phyloP scores from a whole-genome alignment of 2,113 vertebrate species.

The Mesembrinibis cayennensis region DNA sequence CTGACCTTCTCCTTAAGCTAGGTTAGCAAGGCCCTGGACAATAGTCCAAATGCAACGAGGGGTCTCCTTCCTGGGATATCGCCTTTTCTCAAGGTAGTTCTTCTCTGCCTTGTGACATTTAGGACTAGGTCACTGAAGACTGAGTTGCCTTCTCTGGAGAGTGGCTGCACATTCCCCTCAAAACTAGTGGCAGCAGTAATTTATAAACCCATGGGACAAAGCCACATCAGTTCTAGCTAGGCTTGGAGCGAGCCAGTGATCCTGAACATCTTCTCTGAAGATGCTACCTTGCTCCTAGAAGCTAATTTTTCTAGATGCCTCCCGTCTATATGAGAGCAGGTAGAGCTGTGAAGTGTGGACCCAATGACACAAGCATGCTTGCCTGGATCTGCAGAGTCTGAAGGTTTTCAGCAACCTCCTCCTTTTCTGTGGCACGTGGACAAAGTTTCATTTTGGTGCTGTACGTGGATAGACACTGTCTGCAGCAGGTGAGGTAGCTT shows the following conservation, averaged over 20 bases:
- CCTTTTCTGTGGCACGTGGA: rapidly evolving
- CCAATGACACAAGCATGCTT: neutral
- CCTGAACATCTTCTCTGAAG: neutral
- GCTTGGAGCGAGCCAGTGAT: neutral
- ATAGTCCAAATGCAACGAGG: neutral
- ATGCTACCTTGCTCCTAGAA: neutral
- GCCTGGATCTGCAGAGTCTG: neutral
- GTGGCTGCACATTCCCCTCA: neutral
- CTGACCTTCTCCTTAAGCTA: neutral
- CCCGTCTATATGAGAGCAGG: neutral
- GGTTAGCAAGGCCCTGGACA: neutral
- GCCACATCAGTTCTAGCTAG: neutral
- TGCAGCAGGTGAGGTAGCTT: neutral
- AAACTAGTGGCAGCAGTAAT: neutral
- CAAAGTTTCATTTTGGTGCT: neutral
- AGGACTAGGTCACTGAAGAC: neutral
- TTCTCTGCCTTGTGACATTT: neutral
- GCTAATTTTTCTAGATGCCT: neutral
- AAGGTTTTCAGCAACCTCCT: neutral
- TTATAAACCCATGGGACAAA: neutral
- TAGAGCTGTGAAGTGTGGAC: neutral
- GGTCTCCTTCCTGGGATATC: neutral
- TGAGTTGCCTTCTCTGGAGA: neutral
- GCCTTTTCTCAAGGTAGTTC: neutral
- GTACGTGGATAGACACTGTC: rapidly evolving